These are phyloP conservation scores for Danaus melanippus DNA, from an alignment of 1,140 invertebrate genomes.

Conservation along the genomic window DNA sequence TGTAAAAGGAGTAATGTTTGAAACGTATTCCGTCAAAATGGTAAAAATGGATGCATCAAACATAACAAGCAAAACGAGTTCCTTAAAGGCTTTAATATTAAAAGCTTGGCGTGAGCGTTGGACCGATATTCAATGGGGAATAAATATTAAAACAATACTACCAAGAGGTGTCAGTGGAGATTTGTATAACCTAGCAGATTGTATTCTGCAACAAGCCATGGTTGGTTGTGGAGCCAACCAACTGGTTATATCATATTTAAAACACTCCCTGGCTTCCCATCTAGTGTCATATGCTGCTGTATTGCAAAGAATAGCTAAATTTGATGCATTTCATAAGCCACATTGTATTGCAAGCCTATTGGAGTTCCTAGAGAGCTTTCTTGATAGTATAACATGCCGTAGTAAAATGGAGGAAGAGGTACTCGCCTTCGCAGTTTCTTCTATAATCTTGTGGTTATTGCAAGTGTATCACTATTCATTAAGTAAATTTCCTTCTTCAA, in stretches of 20 bases:
- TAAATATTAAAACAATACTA: constrained; percentile 92
- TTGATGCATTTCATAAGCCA: constrained; percentile 89
- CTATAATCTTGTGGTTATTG: constrained; percentile 86
- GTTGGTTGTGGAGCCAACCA: constrained; percentile 93
- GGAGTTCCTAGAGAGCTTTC: constrained; percentile 87
- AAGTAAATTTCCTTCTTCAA: constrained; percentile 61
- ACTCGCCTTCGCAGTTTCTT: constrained; percentile 81
- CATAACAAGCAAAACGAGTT: constrained; percentile 87
- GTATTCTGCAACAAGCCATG: constrained; percentile 92
- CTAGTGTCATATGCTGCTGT: constrained; percentile 92
- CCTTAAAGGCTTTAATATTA: constrained; percentile 87
- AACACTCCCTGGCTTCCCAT: constrained; percentile 92
- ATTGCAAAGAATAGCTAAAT: constrained; percentile 89
- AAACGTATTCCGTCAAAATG: constrained; percentile 13
- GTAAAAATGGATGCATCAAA: constrained; percentile 77
- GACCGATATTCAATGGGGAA: constrained; percentile 96
- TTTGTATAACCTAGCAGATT: constrained; percentile 93
- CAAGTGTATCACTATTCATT: constrained; percentile 81
- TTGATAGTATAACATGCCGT: constrained; percentile 77
- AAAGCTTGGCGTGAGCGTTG: constrained; percentile 94
- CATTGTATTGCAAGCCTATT: constrained; percentile 90
- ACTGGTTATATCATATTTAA: constrained; percentile 91
- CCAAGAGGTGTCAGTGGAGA: constrained; percentile 90
- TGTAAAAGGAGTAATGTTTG: no score
- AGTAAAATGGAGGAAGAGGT: constrained; percentile 88